Evolutionary conservation across 2,113 vertebrate species (phyloP).

Genomic region (Phodopus roborovskii): DNA sequence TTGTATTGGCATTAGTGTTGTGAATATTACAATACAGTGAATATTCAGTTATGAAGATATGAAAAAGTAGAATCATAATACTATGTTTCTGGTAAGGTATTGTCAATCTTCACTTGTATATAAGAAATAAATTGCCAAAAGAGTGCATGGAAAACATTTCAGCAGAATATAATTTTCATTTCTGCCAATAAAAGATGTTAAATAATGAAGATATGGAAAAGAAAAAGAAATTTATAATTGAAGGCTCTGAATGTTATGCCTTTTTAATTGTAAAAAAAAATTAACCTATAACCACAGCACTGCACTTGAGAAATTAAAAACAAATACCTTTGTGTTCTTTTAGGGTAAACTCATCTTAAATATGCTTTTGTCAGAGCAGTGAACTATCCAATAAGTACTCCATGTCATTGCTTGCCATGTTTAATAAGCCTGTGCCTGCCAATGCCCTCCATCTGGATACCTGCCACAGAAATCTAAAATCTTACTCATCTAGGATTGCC

Average conservation of each 20-base stretch:
- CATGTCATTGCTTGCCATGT: background rate
- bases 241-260: background rate
- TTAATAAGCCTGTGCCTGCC: conserved; percentile 23
- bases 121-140: conserved; percentile 17
- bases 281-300: conserved; percentile 1
- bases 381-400: background rate
- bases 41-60: background rate
- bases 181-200: background rate
- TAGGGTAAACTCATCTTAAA: conserved; percentile 42
- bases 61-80: background rate
- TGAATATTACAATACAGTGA: conserved; percentile 21
- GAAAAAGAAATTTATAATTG: background rate
- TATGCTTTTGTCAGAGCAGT: background rate
- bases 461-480: background rate
- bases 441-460: background rate
- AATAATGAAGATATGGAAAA: background rate
- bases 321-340: background rate
- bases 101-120: background rate
- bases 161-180: background rate
- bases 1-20: conserved; percentile 1
- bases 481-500: background rate
- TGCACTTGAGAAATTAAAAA: conserved; percentile 18
- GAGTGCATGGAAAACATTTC: conserved; percentile 31
- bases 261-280: conserved; percentile 27
- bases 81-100: background rate